phyloP scores from a whole-genome alignment of 2,888 invertebrate genomes.

The Acanthacorydalis orientalis region DNA sequence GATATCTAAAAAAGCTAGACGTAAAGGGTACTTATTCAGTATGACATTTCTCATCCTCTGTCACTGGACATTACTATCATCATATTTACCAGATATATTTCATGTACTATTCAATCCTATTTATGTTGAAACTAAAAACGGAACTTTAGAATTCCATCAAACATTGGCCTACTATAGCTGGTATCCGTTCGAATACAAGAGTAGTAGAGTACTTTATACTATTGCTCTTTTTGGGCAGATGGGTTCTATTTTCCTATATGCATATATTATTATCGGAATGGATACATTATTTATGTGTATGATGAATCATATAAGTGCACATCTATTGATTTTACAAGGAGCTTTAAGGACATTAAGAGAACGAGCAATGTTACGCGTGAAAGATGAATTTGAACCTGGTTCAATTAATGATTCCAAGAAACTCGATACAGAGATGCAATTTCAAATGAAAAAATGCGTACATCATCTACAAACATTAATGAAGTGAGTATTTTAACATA shows the following conservation, averaged over 20 bases:
- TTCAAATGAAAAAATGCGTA: slow-evolving; percentile 18
- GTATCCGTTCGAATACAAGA: slow-evolving; percentile 17
- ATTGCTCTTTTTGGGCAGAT: slow-evolving; percentile 20
- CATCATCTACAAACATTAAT: slow-evolving; percentile 19
- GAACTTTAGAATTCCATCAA: slow-evolving; percentile 10
- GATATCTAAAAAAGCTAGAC: slow-evolving; percentile 14
- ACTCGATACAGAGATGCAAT: slow-evolving; percentile 13
- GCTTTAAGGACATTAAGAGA: slow-evolving; percentile 17
- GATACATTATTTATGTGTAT: slow-evolving; percentile 21
- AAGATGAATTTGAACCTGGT: slow-evolving; percentile 2
- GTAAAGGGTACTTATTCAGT: slow-evolving; percentile 16
- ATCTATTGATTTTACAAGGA: slow-evolving; percentile 19
- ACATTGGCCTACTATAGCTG: slow-evolving; percentile 19
- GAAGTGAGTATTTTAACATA: slow-evolving; percentile 11
- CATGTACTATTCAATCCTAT: background rate
- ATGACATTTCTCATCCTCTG: slow-evolving; percentile 17
- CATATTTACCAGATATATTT: slow-evolving; percentile 17
- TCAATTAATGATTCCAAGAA: slow-evolving; percentile 5
- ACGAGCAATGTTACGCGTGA: slow-evolving; percentile 11
- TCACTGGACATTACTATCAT: slow-evolving; percentile 17
- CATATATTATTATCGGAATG: slow-evolving; percentile 19
- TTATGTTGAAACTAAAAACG: background rate
- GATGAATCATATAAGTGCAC: slow-evolving; percentile 19
- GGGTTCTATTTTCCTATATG: slow-evolving; percentile 19
- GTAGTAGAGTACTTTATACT: slow-evolving; percentile 14